Evolutionary conservation across 2,888 invertebrate genomes (phyloP).

Genomic region (Polylopha cassiicola): DNA sequence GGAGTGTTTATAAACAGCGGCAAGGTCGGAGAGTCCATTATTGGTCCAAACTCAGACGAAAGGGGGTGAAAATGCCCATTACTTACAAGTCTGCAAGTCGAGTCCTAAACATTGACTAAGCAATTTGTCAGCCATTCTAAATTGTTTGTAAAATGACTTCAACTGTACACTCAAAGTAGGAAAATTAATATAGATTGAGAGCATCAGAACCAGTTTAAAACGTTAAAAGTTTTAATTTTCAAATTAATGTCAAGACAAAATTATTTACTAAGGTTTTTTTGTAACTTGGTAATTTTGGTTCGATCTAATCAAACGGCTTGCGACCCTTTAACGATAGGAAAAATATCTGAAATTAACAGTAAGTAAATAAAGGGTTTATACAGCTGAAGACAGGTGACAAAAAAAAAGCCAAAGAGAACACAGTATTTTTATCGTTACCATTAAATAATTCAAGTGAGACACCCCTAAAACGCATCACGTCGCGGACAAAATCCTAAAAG

Average conservation of each 20-base stretch:
- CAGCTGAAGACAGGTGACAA: constrained; percentile 31
- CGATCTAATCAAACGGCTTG: constrained; percentile 35
- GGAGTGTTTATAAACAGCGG: constrained; percentile 1
- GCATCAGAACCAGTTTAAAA: not conserved
- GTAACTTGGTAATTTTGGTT: no score
- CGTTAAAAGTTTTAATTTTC: no score
- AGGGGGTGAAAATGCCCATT: constrained; percentile 1
- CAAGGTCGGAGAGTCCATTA: constrained; percentile 1
- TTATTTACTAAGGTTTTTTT: no score
- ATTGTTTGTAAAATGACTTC: not conserved
- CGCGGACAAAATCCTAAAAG: no score
- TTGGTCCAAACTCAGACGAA: constrained; percentile 1
- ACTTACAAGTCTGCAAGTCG: not conserved
- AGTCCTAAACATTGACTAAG: not conserved
- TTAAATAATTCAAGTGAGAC: no score
- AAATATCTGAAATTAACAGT: constrained; percentile 51
- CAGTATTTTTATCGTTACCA: no score
- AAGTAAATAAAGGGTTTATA: constrained; percentile 37
- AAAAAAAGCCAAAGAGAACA: no score
- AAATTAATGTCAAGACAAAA: no score
- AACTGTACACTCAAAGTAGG: not conserved
- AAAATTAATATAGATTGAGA: not conserved
- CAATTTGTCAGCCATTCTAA: constrained; percentile 3
- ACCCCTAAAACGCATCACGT: no score
- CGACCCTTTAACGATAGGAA: constrained; percentile 36